Conservation (phyloP, 2,113 vertebrate species). For the Salvator merianae region DNA sequence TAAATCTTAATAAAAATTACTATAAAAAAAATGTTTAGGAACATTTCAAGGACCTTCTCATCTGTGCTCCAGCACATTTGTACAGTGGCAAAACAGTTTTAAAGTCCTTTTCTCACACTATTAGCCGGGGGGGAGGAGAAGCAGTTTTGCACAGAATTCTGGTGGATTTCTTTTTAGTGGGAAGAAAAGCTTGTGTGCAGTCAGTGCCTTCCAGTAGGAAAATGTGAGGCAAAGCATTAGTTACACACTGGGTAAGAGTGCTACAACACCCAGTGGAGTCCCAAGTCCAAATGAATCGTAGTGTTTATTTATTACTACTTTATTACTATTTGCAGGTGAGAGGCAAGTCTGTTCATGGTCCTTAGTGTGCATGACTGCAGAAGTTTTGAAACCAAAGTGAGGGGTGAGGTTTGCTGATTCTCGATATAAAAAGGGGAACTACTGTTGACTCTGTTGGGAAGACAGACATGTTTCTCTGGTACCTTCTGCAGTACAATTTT, state of each 20-base stretch:
- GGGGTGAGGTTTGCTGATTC: neutral
- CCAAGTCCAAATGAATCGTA: constrained; percentile 46
- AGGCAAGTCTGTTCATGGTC: constrained; percentile 44
- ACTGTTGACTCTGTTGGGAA: too few species aligned
- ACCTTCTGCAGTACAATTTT: neutral
- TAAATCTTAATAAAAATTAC: too few species aligned
- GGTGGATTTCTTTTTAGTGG: too few species aligned
- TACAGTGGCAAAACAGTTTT: too few species aligned
- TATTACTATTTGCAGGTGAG: constrained; percentile 43
- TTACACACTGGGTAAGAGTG: neutral
- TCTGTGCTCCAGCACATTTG: too few species aligned
- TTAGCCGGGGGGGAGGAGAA: too few species aligned
- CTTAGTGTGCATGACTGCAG: constrained; percentile 3
- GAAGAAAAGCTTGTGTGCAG: too few species aligned
- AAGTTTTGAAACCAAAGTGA: neutral
- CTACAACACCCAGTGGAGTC: constrained; percentile 34
- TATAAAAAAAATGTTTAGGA: too few species aligned
- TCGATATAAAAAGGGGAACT: neutral
- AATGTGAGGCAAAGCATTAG: neutral
- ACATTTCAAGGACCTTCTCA: too few species aligned
- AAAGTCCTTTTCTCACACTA: too few species aligned
- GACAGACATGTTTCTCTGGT: neutral
- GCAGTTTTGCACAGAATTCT: too few species aligned
- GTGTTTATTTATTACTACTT: constrained; percentile 4
- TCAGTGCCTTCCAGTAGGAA: neutral